Evolutionary conservation across 2,888 invertebrate genomes (phyloP), one percentile per base, ranked within the genome.

Genomic region (Nebria brevicollis): DNA sequence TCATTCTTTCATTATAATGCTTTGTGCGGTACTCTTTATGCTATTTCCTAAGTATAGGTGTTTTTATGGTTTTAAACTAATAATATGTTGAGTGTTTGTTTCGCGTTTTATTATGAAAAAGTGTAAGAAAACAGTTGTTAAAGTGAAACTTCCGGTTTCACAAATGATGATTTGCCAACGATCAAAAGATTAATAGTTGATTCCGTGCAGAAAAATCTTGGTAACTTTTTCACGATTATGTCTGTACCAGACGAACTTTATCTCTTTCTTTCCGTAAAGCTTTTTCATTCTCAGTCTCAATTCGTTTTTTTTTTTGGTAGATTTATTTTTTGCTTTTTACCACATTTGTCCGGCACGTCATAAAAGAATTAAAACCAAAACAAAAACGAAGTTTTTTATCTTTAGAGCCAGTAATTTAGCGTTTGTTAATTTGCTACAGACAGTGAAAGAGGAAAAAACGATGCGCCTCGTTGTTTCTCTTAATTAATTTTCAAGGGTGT

Each of bases 201-300:
- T 54, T 54, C 54, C 54, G 54, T 54, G 54, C 54, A 54, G 54
- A 54, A 54, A 54, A 54, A 54, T 54, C 54, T 54, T 54, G 54
- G 54, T 11, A 54, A 54, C 54, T 54, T 54, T 54, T 54, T 54
- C 54, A 54, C 1, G 54, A 54, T 54, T 54, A 54, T 54, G 54
- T 54, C 54, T 13, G 54, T 8, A 13, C 54, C 54, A 54, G 54
- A 54, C 54, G 13, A 11, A 54, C 13, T 11, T 13, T 54, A 7
- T 54, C 13, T 54, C 54, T 54, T 54, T 54, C 54, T 13, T 54
- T 54, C 54, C 8, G 4, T 54, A 0, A 5, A 54, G 13, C 54
- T 54, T 54, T 54, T 54, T 54, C 54, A 54, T 54, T 11, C 54
- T 8, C 54, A 54, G 13, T 34, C 34, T 34, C 34, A 34, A 34